These are phyloP conservation scores for Diprion similis DNA, from an alignment of 1,140 invertebrate genomes.

Conservation along the genomic window DNA sequence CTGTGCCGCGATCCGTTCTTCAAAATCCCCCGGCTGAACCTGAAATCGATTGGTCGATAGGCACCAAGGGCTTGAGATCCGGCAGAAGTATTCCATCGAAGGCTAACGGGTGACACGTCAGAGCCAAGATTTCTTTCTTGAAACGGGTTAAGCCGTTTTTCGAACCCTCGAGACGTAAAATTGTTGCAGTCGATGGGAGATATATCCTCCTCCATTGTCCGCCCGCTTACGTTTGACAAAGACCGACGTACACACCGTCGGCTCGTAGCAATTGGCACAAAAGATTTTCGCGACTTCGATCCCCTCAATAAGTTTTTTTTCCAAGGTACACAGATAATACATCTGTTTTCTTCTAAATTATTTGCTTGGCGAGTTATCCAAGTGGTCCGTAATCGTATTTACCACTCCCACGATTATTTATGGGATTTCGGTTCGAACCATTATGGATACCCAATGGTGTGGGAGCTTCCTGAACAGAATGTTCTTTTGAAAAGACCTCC, in stretches of 20 bases:
- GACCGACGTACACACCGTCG: background rate
- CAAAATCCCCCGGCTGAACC: no score
- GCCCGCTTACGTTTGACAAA: background rate
- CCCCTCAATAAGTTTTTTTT: slow-evolving; percentile 21
- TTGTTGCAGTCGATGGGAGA: slow-evolving; percentile 13
- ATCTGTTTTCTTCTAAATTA: slow-evolving; percentile 31
- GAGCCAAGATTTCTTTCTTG: slow-evolving; percentile 16
- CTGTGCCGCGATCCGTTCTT: no score
- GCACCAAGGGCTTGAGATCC: no score
- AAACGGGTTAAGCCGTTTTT: slow-evolving; percentile 40
- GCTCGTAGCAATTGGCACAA: slow-evolving; percentile 25
- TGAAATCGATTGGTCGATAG: no score
- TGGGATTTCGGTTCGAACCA: slow-evolving; percentile 29
- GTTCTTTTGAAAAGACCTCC: slow-evolving; percentile 42
- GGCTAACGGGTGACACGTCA: background rate
- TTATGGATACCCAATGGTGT: slow-evolving; percentile 51
- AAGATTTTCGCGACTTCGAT: slow-evolving; percentile 48
- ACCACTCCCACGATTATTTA: slow-evolving; percentile 57
- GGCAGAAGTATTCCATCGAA: no score
- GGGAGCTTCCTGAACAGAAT: slow-evolving; percentile 44
- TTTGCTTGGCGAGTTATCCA: slow-evolving; percentile 37
- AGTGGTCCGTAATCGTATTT: slow-evolving; percentile 49
- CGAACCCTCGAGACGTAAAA: background rate
- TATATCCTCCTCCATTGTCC: slow-evolving; percentile 13
- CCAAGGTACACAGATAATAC: background rate